A percentile compares a stretch with the other conserved stretches of the same genome.
phyloP scores from a whole-genome alignment of 2,888 invertebrate species.

The Chouioia cunea region DNA sequence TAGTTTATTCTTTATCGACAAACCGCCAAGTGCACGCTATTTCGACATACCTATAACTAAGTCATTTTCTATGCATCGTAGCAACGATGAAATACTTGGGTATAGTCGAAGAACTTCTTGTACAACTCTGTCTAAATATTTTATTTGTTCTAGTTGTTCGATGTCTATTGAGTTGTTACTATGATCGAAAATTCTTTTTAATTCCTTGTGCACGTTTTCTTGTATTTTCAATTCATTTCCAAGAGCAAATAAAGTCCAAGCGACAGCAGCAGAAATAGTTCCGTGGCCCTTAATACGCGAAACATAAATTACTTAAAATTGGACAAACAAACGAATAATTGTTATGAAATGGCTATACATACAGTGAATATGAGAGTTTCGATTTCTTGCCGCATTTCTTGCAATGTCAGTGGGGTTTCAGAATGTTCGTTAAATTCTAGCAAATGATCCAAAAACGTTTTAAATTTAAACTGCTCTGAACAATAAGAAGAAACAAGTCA shows the following conservation, averaged over 20 bases:
- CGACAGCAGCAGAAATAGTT: constrained; percentile 71
- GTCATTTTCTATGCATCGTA: constrained; percentile 69
- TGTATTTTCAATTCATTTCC: constrained; percentile 70
- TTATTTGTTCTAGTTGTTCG: constrained; percentile 65
- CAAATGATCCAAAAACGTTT: constrained; percentile 31
- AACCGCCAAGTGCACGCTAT: no score
- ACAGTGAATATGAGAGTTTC: constrained; percentile 77
- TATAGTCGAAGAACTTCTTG: constrained; percentile 73
- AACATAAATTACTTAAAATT: neutral
- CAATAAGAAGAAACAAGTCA: neutral
- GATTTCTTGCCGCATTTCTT: constrained; percentile 37
- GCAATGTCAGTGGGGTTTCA: constrained; percentile 4
- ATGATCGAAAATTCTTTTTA: constrained; percentile 63
- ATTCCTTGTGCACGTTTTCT: constrained; percentile 68
- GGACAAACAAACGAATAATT: constrained; percentile 3
- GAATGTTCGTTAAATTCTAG: constrained; percentile 7
- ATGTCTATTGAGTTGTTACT: constrained; percentile 54
- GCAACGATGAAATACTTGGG: constrained; percentile 71
- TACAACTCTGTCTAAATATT: constrained; percentile 72
- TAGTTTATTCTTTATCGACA: no score
- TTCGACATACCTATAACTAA: constrained; percentile 62
- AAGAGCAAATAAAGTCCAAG: constrained; percentile 70
- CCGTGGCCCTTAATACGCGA: constrained; percentile 67
- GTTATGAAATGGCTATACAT: constrained; percentile 18
- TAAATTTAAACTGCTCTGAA: constrained; percentile 3